A percentile compares a stretch with the other conserved stretches of the same genome.
These are phyloP conservation scores for Phoxinus dragarum DNA, from an alignment of 2,797 vertebrate genomes.

Conservation along the genomic window DNA sequence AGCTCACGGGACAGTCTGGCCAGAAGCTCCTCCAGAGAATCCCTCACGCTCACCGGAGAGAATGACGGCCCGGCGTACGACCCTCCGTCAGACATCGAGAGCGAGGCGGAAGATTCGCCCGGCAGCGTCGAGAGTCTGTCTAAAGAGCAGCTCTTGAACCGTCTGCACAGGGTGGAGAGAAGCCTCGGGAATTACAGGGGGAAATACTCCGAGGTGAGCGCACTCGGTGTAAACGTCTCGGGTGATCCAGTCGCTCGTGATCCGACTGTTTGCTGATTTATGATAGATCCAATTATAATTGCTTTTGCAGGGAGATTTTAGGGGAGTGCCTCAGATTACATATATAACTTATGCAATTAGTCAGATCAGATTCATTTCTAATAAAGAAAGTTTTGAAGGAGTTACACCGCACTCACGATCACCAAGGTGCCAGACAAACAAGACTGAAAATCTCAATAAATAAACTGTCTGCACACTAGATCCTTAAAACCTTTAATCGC, in stretches of 20 bases:
- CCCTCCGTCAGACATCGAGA: constrained; percentile 92
- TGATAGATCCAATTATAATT: neutral
- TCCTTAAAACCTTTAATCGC: too few species aligned
- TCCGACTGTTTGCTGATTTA: neutral
- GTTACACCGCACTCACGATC: too few species aligned
- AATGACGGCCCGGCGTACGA: constrained; percentile 80
- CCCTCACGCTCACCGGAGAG: constrained; percentile 84
- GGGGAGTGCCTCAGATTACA: neutral
- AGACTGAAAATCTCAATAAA: too few species aligned
- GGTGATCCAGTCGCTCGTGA: neutral
- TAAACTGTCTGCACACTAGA: too few species aligned
- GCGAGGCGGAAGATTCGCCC: constrained; percentile 86
- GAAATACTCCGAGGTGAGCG: constrained; percentile 90
- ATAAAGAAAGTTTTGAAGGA: too few species aligned
- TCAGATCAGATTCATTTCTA: neutral
- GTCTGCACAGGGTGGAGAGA: constrained; percentile 84
- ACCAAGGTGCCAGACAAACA: too few species aligned
- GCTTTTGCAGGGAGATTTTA: neutral
- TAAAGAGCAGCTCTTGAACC: constrained; percentile 89
- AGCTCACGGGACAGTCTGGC: constrained; percentile 90
- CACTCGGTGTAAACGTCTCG: neutral
- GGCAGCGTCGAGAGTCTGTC: constrained; percentile 81
- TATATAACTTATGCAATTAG: neutral
- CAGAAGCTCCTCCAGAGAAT: constrained; percentile 88
- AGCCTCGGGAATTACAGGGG: constrained; percentile 89